Percentiles rank a stretch among this genome's conserved stretches.
Evolutionary conservation across 2,888 invertebrate species (phyloP).

Genomic region (Platycheirus rosarum): DNA sequence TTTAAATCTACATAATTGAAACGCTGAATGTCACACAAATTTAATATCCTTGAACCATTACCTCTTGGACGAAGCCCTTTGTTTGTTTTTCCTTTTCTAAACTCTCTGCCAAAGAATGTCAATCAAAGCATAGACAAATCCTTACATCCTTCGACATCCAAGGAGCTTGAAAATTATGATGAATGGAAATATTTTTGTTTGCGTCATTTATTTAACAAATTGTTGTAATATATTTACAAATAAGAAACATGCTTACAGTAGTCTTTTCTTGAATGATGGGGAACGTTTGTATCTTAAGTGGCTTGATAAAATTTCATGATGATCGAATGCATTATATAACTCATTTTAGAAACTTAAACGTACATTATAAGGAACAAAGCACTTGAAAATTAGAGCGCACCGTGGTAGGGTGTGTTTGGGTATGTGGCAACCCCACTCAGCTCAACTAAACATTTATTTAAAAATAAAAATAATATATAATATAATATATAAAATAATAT

Average conservation of each 20-base stretch:
- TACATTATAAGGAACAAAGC: neutral
- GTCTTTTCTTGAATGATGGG: slow-evolving; percentile 36
- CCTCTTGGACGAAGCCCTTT: neutral
- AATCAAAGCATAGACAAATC: slow-evolving; percentile 20
- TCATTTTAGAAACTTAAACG: slow-evolving; percentile 20
- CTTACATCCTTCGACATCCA: slow-evolving; percentile 16
- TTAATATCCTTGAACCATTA: too few species aligned
- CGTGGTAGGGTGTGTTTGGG: too few species aligned
- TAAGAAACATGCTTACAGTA: slow-evolving; percentile 7
- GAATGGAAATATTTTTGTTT: slow-evolving; percentile 29
- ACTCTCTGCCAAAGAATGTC: slow-evolving; percentile 10
- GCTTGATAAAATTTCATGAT: slow-evolving; percentile 51
- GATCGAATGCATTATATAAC: slow-evolving; percentile 44
- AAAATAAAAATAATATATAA: too few species aligned
- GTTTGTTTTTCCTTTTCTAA: neutral
- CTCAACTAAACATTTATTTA: too few species aligned
- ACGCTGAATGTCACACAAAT: too few species aligned
- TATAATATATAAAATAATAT: too few species aligned
- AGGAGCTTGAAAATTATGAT: slow-evolving; percentile 22
- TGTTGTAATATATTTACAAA: slow-evolving; percentile 16
- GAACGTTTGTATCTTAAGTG: slow-evolving; percentile 40
- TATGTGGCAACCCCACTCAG: too few species aligned
- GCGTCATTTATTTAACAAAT: slow-evolving; percentile 31
- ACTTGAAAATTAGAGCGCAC: neutral
- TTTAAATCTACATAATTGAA: too few species aligned